phyloP scores from a whole-genome alignment of 2,888 invertebrate genomes.

The Autographa gamma region DNA sequence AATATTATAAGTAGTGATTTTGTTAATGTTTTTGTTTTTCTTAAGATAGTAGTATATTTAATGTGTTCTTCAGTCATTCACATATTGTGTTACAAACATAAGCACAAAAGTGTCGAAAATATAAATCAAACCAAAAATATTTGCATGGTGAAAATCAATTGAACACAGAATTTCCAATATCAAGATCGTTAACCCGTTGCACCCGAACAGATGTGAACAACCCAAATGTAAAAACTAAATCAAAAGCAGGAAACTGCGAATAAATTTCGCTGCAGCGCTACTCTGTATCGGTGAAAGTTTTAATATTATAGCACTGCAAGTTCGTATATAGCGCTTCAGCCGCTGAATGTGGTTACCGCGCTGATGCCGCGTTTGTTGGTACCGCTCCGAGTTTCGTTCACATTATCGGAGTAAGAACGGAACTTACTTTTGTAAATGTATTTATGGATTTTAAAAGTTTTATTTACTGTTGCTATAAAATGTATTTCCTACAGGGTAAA shows the following conservation, averaged over 20 bases:
- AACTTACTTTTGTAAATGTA: not conserved
- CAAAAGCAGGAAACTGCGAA: conserved; percentile 29
- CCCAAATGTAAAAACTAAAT: conserved; percentile 32
- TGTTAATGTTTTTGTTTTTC: no score
- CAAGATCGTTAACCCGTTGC: conserved; percentile 36
- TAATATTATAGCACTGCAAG: conserved; percentile 33
- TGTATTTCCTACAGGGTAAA: no score
- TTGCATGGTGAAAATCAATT: not conserved
- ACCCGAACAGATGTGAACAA: conserved; percentile 13
- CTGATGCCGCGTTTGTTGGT: not conserved
- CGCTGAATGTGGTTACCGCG: conserved; percentile 18
- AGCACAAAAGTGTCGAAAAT: not conserved
- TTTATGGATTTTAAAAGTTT: not conserved
- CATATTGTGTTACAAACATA: no score
- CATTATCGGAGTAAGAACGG: not conserved
- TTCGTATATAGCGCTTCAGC: conserved; percentile 8
- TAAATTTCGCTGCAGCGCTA: conserved; percentile 34
- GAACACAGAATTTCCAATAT: conserved; percentile 21
- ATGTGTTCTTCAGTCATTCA: no score
- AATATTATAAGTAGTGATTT: no score
- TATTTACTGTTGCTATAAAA: not conserved
- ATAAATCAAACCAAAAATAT: not conserved
- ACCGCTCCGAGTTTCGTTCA: not conserved
- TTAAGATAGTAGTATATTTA: no score
- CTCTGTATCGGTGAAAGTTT: conserved; percentile 31